Percentiles rank a stretch among this genome's conserved stretches.
Conservation (phyloP, 2,797 vertebrate species). For the Morus bassanus region DNA sequence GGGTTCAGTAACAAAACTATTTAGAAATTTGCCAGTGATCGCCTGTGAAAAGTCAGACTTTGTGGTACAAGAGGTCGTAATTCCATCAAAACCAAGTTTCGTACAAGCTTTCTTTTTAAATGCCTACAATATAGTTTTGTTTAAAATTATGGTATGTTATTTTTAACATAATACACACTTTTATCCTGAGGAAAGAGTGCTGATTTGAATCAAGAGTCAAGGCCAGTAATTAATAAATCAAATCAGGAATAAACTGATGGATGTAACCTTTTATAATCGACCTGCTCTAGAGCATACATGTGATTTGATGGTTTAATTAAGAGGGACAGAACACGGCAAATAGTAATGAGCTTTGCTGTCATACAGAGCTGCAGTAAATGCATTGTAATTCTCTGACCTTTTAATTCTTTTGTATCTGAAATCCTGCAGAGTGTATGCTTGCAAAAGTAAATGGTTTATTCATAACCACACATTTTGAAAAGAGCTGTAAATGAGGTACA, state of each 20-base stretch:
- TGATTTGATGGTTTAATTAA: slow-evolving; percentile 17
- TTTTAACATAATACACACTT: not conserved
- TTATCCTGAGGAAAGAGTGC: not conserved
- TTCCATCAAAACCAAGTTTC: not conserved
- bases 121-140: not conserved
- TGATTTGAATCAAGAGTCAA: not conserved
- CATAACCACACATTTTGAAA: not conserved
- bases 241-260: not conserved
- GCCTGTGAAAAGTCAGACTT: not conserved
- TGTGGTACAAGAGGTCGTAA: not conserved
- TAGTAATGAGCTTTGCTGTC: not conserved
- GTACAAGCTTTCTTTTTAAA: not conserved
- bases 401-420: slow-evolving; percentile 4
- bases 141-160: not conserved
- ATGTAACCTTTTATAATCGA: not conserved
- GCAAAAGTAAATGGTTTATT: slow-evolving; percentile 32
- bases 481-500: slow-evolving; percentile 3
- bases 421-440: not conserved
- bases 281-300: not conserved
- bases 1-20: not conserved
- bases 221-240: slow-evolving; percentile 11
- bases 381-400: not conserved
- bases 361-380: not conserved
- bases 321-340: not conserved
- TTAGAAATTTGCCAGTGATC: not conserved